Percentiles rank a stretch among this genome's conserved stretches.
Conservation (phyloP, 2,888 invertebrate species). For the Imbricaverruca yamaguchii region DNA sequence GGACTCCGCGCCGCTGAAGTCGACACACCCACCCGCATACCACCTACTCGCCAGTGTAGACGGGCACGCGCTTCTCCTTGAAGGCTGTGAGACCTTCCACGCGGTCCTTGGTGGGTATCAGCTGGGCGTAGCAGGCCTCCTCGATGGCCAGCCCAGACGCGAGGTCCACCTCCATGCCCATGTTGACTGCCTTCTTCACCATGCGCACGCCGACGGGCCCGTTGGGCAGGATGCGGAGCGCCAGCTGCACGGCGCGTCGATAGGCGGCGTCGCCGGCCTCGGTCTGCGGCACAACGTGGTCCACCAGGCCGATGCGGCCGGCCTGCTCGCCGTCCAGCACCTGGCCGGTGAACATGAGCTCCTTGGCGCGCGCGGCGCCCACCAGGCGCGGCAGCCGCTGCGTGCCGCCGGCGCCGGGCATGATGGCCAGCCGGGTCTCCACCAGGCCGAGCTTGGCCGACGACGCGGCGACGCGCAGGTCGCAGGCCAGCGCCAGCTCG, state of each 20-base stretch:
- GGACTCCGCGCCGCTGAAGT: too few species aligned
- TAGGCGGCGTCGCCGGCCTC: constrained; percentile 72
- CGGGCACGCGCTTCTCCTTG: constrained; percentile 82
- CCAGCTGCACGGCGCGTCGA: constrained; percentile 68
- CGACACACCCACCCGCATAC: too few species aligned
- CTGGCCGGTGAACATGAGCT: constrained; percentile 80
- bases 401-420: constrained; percentile 95
- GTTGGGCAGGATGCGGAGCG: constrained; percentile 78
- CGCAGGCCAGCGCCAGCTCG: constrained; percentile 90
- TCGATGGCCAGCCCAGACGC: constrained; percentile 77
- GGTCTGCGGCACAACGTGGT: constrained; percentile 76
- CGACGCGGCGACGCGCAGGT: constrained; percentile 73
- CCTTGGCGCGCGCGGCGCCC: constrained; percentile 80
- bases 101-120: constrained; percentile 86
- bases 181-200: constrained; percentile 86
- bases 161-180: constrained; percentile 65
- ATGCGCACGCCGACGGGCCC: constrained; percentile 85
- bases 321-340: constrained; percentile 75
- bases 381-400: constrained; percentile 81
- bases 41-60: constrained; percentile 68
- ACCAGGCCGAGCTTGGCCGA: constrained; percentile 83
- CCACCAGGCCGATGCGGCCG: constrained; percentile 68
- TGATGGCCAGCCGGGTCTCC: constrained; percentile 86
- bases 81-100: constrained; percentile 90
- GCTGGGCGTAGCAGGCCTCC: constrained; percentile 81